phyloP scores from a whole-genome alignment of 1,140 invertebrate species.

The Carposina sasakii region DNA sequence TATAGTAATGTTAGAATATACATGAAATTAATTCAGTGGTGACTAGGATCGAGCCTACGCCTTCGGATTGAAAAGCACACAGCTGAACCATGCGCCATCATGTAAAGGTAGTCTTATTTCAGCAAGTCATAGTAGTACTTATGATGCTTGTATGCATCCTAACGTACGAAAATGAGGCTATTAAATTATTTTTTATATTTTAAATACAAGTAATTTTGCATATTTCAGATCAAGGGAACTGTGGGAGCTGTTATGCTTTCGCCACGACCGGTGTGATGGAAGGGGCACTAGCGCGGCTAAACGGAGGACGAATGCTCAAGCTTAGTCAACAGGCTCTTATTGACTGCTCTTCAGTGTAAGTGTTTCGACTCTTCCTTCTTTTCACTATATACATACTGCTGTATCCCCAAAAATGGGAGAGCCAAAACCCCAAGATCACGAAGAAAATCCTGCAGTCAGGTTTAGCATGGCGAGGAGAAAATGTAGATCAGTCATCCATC shows the following conservation, averaged over 20 bases:
- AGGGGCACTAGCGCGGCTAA: slow-evolving; percentile 83
- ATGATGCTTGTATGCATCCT: not conserved
- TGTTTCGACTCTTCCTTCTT: slow-evolving; percentile 20
- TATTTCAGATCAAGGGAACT: slow-evolving; percentile 44
- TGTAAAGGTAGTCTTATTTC: not conserved
- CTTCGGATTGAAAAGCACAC: too few species aligned
- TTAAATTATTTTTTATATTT: too few species aligned
- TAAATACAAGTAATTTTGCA: not conserved
- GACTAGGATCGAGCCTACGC: too few species aligned
- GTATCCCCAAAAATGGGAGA: too few species aligned
- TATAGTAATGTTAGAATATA: too few species aligned
- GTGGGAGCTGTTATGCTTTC: slow-evolving; percentile 71
- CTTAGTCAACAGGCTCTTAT: slow-evolving; percentile 78
- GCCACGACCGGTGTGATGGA: slow-evolving; percentile 83
- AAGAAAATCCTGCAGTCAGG: too few species aligned
- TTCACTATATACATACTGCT: slow-evolving; percentile 9
- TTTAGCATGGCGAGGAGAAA: too few species aligned
- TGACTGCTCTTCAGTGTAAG: slow-evolving; percentile 76
- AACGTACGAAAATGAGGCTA: too few species aligned
- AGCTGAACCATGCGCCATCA: not conserved
- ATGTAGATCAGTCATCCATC: too few species aligned
- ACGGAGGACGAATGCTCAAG: slow-evolving; percentile 77
- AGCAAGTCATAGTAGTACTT: not conserved
- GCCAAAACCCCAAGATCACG: too few species aligned
- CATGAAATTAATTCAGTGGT: too few species aligned